Base-by-base conservation (phyloP, 2,888 invertebrate species). In the Himalopsyche japonica region DNA sequence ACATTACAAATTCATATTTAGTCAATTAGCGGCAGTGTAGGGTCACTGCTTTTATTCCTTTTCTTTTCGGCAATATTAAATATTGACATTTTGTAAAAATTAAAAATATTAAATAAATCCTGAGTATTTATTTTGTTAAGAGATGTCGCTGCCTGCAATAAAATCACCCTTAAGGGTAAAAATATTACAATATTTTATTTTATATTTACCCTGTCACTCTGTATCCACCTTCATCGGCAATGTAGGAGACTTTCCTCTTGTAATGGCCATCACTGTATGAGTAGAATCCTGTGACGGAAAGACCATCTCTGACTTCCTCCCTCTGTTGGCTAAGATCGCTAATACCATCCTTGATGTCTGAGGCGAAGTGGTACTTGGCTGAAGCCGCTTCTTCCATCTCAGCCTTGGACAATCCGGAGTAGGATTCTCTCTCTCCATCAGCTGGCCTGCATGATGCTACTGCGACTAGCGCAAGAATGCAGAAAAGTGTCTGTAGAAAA, bases 161-260 rank as follows among this genome's bases (percentile, higher is more conserved):
- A n/a, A n/a, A n/a, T n/a, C n/a, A n/a, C n/a, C n/a, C n/a, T 37
- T 37, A 1, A 32, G 32, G 32, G 32, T 3, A 32, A 32, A 32
- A n/a, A n/a, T n/a, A n/a, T n/a, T n/a, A n/a, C n/a, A n/a, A 32
- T 37, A 37, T 37, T 5, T 1, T 37, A 37, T 8, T 8, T 8
- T 8, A 15, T 43, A 15, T 43, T 90, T 88, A 93, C 92, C 92
- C 91, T n/a, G 92, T 89, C 20, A 94, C 91, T 87, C 94, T 90
- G 89, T 93, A 94, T 83, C 94, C 94, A 85, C 93, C 91, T 88
- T 94, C 92, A 89, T 94, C 94, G 87, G 94, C 94, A 82, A 91
- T 91, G 88, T 94, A 94, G 86, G 91, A 89, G 0, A 94, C 93
- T 0, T 91, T 93, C 30, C 93, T 91, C 87, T 89, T 90, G 87